These are phyloP conservation scores for Diarsia mendica DNA, from an alignment of 2,888 invertebrate genomes.

Conservation along the genomic window DNA sequence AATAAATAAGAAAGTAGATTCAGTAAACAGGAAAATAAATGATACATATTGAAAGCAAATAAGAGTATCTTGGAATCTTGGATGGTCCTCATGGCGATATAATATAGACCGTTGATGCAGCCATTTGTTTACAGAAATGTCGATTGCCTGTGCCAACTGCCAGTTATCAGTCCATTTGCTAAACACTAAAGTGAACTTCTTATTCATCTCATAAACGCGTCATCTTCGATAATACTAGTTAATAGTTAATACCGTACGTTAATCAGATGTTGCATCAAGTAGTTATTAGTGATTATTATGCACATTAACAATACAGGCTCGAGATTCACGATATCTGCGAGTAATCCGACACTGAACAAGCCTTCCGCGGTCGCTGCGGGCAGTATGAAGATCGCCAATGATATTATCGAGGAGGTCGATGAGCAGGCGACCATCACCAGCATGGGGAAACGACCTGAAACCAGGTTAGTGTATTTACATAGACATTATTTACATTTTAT, in stretches of 20 bases:
- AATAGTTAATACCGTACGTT: conserved; percentile 27
- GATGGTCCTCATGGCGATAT: background rate
- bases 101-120: background rate
- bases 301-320: conserved; percentile 72
- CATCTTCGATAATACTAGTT: conserved; percentile 42
- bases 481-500: conserved; percentile 11
- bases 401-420: conserved; percentile 94
- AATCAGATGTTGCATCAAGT: conserved; percentile 37
- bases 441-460: conserved; percentile 89
- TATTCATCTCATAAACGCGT: conserved; percentile 32
- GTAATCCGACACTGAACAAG: conserved; percentile 85
- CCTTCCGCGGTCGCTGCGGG: conserved; percentile 83
- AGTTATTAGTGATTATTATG: conserved; percentile 18
- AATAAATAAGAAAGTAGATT: conserved; percentile 20
- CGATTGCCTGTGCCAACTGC: conserved; percentile 1
- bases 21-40: conserved; percentile 10
- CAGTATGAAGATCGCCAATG: conserved; percentile 92
- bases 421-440: conserved; percentile 96
- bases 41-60: background rate
- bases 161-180: conserved; percentile 5
- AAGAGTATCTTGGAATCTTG: conserved; percentile 2
- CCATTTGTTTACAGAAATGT: conserved; percentile 17
- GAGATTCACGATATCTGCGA: conserved; percentile 84
- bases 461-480: conserved; percentile 74
- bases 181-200: conserved; percentile 16